These are phyloP conservation scores for Drosophila neotestacea DNA, from an alignment of 2,888 invertebrate species.

Conservation along the genomic window DNA sequence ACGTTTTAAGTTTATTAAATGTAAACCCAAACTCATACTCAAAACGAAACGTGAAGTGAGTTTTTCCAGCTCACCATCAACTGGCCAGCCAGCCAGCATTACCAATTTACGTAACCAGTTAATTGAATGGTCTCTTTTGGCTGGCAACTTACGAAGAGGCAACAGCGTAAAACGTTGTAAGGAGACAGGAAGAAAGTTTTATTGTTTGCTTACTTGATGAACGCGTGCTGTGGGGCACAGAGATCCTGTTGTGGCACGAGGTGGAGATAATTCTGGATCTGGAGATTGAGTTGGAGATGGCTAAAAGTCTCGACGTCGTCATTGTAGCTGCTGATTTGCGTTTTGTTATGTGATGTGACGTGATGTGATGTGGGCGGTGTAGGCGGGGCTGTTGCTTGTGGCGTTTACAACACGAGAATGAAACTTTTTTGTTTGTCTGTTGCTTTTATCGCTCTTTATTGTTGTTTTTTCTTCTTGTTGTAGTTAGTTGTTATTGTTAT, in stretches of 20 bases:
- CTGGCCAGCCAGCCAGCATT: conserved; percentile 41
- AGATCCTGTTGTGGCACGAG: conserved; percentile 31
- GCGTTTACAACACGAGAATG: conserved; percentile 52
- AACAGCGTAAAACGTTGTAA: conserved; percentile 6
- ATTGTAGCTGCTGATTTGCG: conserved; percentile 76
- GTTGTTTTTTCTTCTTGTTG: conserved; percentile 9
- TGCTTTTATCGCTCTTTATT: conserved; percentile 54
- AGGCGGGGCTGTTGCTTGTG: conserved; percentile 42
- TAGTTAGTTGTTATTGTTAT: conserved; percentile 47
- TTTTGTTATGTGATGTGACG: conserved; percentile 42
- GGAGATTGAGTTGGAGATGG: conserved; percentile 34
- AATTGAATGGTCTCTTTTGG: conserved; percentile 49
- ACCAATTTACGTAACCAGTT: conserved; percentile 74
- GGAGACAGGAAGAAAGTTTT: conserved; percentile 57
- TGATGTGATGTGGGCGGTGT: conserved; percentile 27
- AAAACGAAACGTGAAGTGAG: neutral
- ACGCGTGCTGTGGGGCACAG: conserved; percentile 53
- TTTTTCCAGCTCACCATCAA: conserved; percentile 2
- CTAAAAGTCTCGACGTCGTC: conserved; percentile 48
- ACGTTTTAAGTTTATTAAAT: conserved; percentile 71
- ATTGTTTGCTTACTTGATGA: conserved; percentile 79
- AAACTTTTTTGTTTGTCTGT: conserved; percentile 72
- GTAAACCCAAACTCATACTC: conserved; percentile 20
- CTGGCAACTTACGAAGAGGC: conserved; percentile 19
- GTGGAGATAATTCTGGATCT: conserved; percentile 12